phyloP scores from a whole-genome alignment of 2,113 vertebrate species.

The Neofelis nebulosa region DNA sequence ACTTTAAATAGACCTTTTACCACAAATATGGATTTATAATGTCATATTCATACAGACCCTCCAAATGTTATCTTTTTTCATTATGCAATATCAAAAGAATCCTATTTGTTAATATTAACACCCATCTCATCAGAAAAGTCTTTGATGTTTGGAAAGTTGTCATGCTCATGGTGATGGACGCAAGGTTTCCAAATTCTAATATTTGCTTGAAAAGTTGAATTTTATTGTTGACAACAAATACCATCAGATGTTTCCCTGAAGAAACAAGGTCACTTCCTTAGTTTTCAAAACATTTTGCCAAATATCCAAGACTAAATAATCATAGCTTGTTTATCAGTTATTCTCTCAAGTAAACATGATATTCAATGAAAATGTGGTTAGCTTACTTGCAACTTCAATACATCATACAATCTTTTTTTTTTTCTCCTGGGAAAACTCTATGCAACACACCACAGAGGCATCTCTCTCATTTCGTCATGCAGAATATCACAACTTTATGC shows the following conservation, averaged over 20 bases:
- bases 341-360: constrained; percentile 16
- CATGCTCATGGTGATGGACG: neutral
- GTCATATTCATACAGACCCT: neutral
- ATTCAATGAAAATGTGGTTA: neutral
- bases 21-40: neutral
- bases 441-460: neutral
- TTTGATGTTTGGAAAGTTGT: neutral
- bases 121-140: neutral
- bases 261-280: neutral
- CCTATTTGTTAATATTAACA: neutral
- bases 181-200: neutral
- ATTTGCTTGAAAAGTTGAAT: neutral
- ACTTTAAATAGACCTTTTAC: neutral
- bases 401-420: neutral
- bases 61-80: neutral
- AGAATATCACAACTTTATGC: neutral
- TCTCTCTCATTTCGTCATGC: neutral
- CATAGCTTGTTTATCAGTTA: neutral
- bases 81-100: neutral
- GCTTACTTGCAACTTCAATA: neutral
- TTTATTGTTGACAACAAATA: neutral
- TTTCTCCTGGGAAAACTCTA: neutral
- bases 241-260: neutral
- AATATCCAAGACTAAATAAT: neutral
- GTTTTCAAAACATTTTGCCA: neutral